A percentile compares a stretch with the other conserved stretches of the same genome.
phyloP scores from a whole-genome alignment of 2,113 vertebrate species.

The Oncorhynchus keta region DNA sequence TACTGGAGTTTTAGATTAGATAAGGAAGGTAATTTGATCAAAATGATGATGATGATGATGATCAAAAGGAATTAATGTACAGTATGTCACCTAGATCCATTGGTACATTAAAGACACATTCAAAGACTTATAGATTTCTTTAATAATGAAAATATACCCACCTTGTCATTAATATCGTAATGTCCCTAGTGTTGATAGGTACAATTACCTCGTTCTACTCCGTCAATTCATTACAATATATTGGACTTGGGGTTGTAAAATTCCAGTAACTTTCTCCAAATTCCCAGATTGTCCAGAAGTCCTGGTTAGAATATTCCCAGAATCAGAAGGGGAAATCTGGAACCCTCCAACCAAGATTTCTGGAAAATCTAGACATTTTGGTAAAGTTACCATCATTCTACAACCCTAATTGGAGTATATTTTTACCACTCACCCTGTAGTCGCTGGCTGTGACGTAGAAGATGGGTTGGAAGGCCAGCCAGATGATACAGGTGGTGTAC shows the following conservation, averaged over 20 bases:
- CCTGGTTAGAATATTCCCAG: no score
- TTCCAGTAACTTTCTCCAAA: no score
- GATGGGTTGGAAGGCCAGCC: conserved; percentile 98
- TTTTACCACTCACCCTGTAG: conserved; percentile 84
- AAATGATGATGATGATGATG: not conserved
- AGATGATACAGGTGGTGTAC: conserved; percentile 99
- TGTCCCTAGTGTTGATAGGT: no score
- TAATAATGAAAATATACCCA: no score
- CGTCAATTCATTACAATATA: no score
- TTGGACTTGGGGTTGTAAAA: no score
- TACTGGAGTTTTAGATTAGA: not conserved
- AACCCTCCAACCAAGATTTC: not conserved
- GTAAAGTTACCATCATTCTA: not conserved
- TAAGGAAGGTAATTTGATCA: not conserved
- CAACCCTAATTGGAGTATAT: not conserved
- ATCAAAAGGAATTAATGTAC: conserved; percentile 58
- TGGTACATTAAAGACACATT: conserved; percentile 35
- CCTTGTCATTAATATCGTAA: no score
- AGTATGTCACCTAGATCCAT: conserved; percentile 24
- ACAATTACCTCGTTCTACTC: no score
- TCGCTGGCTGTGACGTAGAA: conserved; percentile 98
- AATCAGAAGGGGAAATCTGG: not conserved
- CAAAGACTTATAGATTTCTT: not conserved
- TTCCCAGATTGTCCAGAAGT: no score
- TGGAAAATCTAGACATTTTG: not conserved